Conservation (phyloP, 2,113 vertebrate species). For the Oryzias melastigma region DNA sequence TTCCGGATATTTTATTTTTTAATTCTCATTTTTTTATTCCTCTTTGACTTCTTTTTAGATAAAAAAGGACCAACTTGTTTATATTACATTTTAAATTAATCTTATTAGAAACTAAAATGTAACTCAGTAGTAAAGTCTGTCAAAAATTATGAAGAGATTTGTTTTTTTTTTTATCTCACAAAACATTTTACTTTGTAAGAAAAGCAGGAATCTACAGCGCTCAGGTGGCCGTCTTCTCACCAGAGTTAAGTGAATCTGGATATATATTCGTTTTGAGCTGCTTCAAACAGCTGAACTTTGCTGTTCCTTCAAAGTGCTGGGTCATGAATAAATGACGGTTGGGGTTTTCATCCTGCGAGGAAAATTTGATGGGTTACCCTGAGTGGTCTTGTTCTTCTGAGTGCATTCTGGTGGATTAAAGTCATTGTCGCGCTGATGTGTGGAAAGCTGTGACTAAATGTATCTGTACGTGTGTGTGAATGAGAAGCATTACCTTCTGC, state of each 20-base stretch:
- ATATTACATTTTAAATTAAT: too few species aligned
- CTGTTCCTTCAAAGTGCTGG: slow-evolving; percentile 15
- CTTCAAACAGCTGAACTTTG: slow-evolving; percentile 37
- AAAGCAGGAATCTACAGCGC: too few species aligned
- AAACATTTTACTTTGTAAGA: too few species aligned
- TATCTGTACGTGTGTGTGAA: not conserved
- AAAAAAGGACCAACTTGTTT: too few species aligned
- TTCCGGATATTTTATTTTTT: too few species aligned
- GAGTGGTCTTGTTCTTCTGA: not conserved
- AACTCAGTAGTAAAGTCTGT: too few species aligned
- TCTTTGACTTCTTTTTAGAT: too few species aligned
- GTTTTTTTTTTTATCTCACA: too few species aligned
- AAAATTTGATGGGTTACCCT: slow-evolving; percentile 18
- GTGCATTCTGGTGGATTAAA: not conserved
- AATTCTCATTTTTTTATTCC: too few species aligned
- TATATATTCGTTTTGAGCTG: slow-evolving; percentile 18
- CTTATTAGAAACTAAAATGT: too few species aligned
- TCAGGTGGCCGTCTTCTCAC: too few species aligned
- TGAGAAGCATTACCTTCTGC: slow-evolving; percentile 86
- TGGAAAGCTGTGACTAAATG: not conserved
- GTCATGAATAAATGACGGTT: slow-evolving; percentile 41
- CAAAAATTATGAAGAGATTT: too few species aligned
- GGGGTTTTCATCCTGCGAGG: slow-evolving; percentile 6
- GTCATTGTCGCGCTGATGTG: not conserved
- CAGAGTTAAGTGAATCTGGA: slow-evolving; percentile 9